A percentile compares a stretch with the other conserved stretches of the same genome.
Conservation (phyloP, 2,888 invertebrate species). For the Sminthurinus aureus region DNA sequence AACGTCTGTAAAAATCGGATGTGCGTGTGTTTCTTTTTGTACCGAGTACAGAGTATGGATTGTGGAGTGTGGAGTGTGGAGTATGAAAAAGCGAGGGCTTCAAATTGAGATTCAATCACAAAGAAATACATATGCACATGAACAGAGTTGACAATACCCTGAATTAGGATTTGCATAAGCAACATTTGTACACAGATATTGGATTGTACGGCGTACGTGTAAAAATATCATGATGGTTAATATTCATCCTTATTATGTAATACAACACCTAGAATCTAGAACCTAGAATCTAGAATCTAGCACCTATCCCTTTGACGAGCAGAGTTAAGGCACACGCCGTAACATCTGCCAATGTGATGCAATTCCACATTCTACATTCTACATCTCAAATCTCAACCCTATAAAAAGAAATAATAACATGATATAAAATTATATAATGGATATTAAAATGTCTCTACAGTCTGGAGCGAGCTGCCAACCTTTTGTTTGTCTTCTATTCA, state of each 20-base stretch:
- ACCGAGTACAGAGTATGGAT: not conserved
- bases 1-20: not conserved
- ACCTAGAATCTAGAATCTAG: slow-evolving; percentile 48
- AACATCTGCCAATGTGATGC: slow-evolving; percentile 53
- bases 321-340: slow-evolving; percentile 57
- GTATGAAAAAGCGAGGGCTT: not conserved
- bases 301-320: too few relatives aligned
- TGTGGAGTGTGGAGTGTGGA: not conserved
- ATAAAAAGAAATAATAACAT: too few relatives aligned
- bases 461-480: too few relatives aligned
- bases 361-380: not conserved
- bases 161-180: slow-evolving; percentile 46
- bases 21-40: not conserved
- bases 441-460: too few relatives aligned
- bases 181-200: slow-evolving; percentile 46
- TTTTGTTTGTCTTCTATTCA: too few relatives aligned
- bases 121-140: not conserved
- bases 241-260: too few relatives aligned
- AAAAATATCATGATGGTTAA: too few relatives aligned
- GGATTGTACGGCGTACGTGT: too few relatives aligned
- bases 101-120: slow-evolving; percentile 4
- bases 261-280: not conserved
- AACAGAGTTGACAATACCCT: slow-evolving; percentile 23
- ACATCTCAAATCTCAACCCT: too few relatives aligned
- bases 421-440: too few relatives aligned